Base-by-base conservation (phyloP, 2,113 vertebrate species). In the Phyllostomus hastatus region DNA sequence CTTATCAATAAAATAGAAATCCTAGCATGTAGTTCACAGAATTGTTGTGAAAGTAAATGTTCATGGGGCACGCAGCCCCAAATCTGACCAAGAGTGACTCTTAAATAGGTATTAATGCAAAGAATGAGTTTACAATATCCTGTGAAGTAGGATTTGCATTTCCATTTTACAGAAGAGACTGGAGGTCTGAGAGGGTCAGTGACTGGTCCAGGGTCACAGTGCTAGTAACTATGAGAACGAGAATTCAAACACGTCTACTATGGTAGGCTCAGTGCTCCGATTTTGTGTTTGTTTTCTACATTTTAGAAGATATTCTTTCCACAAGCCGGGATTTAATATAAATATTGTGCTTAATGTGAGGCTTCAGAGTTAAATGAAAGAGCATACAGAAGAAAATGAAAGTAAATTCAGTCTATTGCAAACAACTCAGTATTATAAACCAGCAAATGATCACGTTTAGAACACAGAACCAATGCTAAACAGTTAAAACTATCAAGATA, bases 241-340 rank as follows among this genome's bases (percentile, higher is more conserved):
- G 2, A 10, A 75, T 57, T 94, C 78, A 95, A 86, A 89, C 1
- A 79, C 16, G 2, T 76, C 24, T 81, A 16, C 48, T 70, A 64
- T 26, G 64, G 10, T 16, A 85, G 46, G 50, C 50, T 64, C 4
- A 57, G 0, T 78, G 22, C 28, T 91, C 57, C 19, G 14, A 22
- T 14, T 31, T 48, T 80, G 28, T 28, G 26, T 24, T 75, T 59
- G 31, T n/a, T 78, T 61, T 79, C 38, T 64, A 46, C 43, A 52
- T 92, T 81, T 95, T 83, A 84, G 28, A 90, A 90, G 31, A 59
- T 26, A 88, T 41, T 22, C 64, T 90, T 84, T 89, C 70, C 91
- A 69, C 10, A 76, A 82, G 17, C 4, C 10, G 61, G n/a, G 20
- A 79, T 48, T 61, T 73, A 69, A 86, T 79, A 5, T 31, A 89